Evolutionary conservation across 2,888 invertebrate species (phyloP).

Genomic region (Machimus rusticus): DNA sequence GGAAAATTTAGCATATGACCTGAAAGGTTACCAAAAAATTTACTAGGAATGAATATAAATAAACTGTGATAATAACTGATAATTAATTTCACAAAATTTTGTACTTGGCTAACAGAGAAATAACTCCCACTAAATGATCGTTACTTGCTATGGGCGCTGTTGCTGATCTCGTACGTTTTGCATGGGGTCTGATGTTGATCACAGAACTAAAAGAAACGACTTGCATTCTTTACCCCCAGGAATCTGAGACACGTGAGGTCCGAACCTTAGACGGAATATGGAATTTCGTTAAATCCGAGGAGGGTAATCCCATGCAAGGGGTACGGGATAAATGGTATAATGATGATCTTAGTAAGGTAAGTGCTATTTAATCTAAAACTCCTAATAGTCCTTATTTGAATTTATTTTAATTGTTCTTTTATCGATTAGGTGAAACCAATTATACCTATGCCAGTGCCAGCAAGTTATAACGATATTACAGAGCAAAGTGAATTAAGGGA

Average conservation of each 20-base stretch:
- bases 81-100: background rate
- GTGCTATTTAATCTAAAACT: background rate
- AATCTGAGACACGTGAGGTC: constrained; percentile 84
- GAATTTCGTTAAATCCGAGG: constrained; percentile 84
- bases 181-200: constrained; percentile 60
- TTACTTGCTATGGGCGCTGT: constrained; percentile 58
- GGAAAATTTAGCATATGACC: too few species aligned
- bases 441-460: constrained; percentile 93
- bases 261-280: constrained; percentile 86
- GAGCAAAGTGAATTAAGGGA: constrained; percentile 80
- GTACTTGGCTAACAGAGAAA: background rate
- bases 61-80: too few species aligned
- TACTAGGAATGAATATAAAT: background rate
- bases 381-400: background rate
- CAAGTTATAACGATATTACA: constrained; percentile 95
- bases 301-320: constrained; percentile 75
- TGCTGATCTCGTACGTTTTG: constrained; percentile 57
- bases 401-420: background rate
- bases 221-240: constrained; percentile 64
- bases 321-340: constrained; percentile 80
- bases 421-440: constrained; percentile 69
- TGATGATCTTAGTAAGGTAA: constrained; percentile 74
- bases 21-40: too few species aligned
- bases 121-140: constrained; percentile 45
- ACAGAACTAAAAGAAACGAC: constrained; percentile 54